Evolutionary conservation across 2,888 invertebrate species (phyloP).

Genomic region (Ochropleura leucogaster): DNA sequence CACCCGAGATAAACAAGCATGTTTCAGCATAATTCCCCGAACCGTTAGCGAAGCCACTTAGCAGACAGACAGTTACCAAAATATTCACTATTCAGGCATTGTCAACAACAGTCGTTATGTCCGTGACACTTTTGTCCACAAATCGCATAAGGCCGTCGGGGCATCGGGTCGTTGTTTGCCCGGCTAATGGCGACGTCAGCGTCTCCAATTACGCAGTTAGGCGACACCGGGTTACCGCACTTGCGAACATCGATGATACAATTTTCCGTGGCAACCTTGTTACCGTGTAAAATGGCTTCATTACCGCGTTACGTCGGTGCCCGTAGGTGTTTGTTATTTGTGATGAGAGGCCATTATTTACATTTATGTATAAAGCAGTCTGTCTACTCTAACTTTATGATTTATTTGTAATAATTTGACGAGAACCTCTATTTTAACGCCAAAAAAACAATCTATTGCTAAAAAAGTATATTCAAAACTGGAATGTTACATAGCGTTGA

Average conservation of each 20-base stretch:
- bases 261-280: constrained; percentile 42
- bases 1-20: constrained; percentile 14
- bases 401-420: neutral
- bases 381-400: neutral
- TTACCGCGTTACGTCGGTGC: constrained; percentile 23
- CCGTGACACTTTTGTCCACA: constrained; percentile 56
- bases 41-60: constrained; percentile 11
- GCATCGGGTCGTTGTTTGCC: constrained; percentile 64
- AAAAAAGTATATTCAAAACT: constrained; percentile 37
- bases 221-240: constrained; percentile 55
- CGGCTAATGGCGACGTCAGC: constrained; percentile 62
- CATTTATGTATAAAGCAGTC: constrained; percentile 11
- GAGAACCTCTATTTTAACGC: neutral
- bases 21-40: constrained; percentile 35
- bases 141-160: constrained; percentile 63
- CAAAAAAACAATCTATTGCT: neutral
- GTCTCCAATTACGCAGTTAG: constrained; percentile 67
- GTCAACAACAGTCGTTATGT: constrained; percentile 44
- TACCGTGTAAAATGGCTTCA: constrained; percentile 49
- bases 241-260: constrained; percentile 48
- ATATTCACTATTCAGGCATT: constrained; percentile 22
- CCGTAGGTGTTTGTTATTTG: constrained; percentile 35
- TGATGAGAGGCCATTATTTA: constrained; percentile 31
- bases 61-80: constrained; percentile 23
- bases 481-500: constrained; percentile 28